Conservation (phyloP, 2,888 invertebrate genomes). For the Arrhopalites spinosus region DNA sequence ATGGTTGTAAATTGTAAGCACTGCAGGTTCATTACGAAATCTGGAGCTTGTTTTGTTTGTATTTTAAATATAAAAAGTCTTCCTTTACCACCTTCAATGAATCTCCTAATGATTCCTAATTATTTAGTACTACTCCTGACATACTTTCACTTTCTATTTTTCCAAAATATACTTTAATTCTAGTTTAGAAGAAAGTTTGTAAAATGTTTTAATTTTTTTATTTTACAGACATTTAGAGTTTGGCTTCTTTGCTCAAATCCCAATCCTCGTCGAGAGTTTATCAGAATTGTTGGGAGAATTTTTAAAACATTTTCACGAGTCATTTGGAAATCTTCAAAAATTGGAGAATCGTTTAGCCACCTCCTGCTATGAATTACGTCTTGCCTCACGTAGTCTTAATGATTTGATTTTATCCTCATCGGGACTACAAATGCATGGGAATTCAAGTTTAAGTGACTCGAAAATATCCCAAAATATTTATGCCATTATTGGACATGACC, state of each 20-base stretch:
- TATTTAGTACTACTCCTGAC: not conserved
- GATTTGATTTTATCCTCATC: slow-evolving; percentile 26
- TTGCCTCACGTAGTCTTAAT: slow-evolving; percentile 26
- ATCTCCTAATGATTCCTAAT: no score
- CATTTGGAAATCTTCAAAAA: slow-evolving; percentile 46
- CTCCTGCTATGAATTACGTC: slow-evolving; percentile 46
- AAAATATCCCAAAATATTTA: slow-evolving; percentile 29
- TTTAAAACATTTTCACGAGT: slow-evolving; percentile 63
- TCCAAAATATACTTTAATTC: no score
- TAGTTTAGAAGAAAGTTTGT: no score
- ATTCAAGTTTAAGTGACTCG: not conserved
- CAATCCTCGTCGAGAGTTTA: slow-evolving; percentile 64
- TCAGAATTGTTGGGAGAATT: slow-evolving; percentile 67
- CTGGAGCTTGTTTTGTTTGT: no score
- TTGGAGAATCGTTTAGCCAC: slow-evolving; percentile 49
- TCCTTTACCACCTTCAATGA: no score
- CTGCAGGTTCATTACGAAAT: no score
- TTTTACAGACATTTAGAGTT: slow-evolving; percentile 60
- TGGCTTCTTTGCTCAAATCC: slow-evolving; percentile 60
- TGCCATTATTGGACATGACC: slow-evolving; percentile 31
- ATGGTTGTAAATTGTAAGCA: no score
- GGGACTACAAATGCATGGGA: not conserved
- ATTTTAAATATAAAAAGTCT: no score
- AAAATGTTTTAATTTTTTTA: slow-evolving; percentile 39
- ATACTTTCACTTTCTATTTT: not conserved